phyloP scores from a whole-genome alignment of 2,113 vertebrate genomes.

The Psittacus erithacus region DNA sequence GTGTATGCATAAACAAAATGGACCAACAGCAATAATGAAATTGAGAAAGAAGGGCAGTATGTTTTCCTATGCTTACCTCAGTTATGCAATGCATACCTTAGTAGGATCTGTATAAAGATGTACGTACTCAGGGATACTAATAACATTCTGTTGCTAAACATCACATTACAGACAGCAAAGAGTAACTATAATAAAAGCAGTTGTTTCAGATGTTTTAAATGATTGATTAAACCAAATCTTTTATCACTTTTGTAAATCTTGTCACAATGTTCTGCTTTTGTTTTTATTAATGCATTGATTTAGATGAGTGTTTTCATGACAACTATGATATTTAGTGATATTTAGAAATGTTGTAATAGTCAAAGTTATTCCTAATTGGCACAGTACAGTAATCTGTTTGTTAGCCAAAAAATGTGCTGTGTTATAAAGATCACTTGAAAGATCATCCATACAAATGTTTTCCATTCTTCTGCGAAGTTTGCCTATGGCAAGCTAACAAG shows the following conservation, averaged over 20 bases:
- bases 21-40: slow-evolving; percentile 2
- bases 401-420: background rate
- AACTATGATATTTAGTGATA: background rate
- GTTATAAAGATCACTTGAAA: background rate
- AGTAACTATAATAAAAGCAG: background rate
- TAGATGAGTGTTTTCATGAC: slow-evolving; percentile 10
- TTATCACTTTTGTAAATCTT: background rate
- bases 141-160: background rate
- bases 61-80: slow-evolving; percentile 6
- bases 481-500: background rate
- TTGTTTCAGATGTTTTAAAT: background rate
- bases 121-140: background rate
- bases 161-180: background rate
- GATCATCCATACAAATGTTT: background rate
- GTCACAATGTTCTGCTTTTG: slow-evolving; percentile 28
- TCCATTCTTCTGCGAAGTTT: background rate
- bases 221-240: background rate
- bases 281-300: background rate
- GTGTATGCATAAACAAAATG: background rate
- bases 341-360: background rate
- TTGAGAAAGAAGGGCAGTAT: background rate
- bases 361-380: slow-evolving; percentile 9
- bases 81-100: background rate
- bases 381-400: background rate
- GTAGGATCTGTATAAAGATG: background rate